Percentiles rank a stretch among this genome's conserved stretches.
phyloP scores from a whole-genome alignment of 2,113 vertebrate genomes.

The Hippocampus guttulatus region DNA sequence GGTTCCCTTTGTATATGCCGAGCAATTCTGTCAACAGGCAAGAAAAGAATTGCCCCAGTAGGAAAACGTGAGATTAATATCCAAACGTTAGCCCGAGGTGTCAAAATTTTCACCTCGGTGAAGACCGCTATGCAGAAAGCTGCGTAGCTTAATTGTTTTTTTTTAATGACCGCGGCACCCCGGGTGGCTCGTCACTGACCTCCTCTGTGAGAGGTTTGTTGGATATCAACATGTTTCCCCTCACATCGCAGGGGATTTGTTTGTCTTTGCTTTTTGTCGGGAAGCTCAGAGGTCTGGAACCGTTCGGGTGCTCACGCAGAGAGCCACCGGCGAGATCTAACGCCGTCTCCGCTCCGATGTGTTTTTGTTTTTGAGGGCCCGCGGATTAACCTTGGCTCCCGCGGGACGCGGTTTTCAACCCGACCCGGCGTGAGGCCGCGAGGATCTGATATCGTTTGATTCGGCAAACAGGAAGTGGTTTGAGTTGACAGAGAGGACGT shows the following conservation, averaged over 20 bases:
- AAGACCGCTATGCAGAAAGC: too few relatives aligned
- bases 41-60: not conserved
- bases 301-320: slow-evolving; percentile 11
- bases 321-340: slow-evolving; percentile 53
- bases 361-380: slow-evolving; percentile 51
- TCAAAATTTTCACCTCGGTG: slow-evolving; percentile 1
- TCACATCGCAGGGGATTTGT: slow-evolving; percentile 16
- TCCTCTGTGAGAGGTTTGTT: not conserved
- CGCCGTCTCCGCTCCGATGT: slow-evolving; percentile 21
- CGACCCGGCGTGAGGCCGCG: slow-evolving; percentile 1
- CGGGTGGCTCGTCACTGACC: not conserved
- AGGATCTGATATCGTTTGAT: slow-evolving; percentile 42
- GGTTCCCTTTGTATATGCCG: too few relatives aligned
- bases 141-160: not conserved
- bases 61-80: not conserved
- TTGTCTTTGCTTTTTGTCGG: slow-evolving; percentile 14
- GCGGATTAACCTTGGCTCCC: slow-evolving; percentile 41
- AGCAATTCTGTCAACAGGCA: too few relatives aligned
- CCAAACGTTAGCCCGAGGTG: too few relatives aligned
- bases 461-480: slow-evolving; percentile 65
- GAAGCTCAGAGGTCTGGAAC: slow-evolving; percentile 24
- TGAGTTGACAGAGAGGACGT: slow-evolving; percentile 35
- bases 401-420: slow-evolving; percentile 16
- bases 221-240: not conserved
- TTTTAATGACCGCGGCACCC: not conserved